A percentile compares a stretch with the other conserved stretches of the same genome.
These are phyloP conservation scores for Oedothorax gibbosus DNA, from an alignment of 1,140 invertebrate genomes.

Conservation along the genomic window DNA sequence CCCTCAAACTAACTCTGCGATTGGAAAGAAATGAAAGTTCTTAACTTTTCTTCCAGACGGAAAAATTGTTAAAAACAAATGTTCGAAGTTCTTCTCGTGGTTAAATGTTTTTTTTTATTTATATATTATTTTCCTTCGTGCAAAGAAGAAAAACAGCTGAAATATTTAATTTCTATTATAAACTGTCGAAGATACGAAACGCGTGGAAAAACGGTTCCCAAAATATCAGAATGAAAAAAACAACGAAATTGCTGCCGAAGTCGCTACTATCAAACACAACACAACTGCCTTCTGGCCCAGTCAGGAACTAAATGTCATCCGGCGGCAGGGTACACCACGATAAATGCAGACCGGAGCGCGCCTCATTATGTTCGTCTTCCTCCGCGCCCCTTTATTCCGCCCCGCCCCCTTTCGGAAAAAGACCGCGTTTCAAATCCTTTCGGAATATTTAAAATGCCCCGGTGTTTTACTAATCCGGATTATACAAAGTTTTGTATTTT, in stretches of 20 bases:
- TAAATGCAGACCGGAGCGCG: constrained; percentile 55
- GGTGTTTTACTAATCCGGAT: not conserved
- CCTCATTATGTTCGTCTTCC: constrained; percentile 50
- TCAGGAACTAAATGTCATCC: constrained; percentile 62
- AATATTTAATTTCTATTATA: constrained; percentile 48
- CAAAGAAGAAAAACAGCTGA: constrained; percentile 32
- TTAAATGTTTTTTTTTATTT: not conserved
- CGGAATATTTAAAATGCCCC: too few species aligned
- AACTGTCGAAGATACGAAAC: constrained; percentile 51
- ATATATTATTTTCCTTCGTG: constrained; percentile 2
- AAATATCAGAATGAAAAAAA: constrained; percentile 62
- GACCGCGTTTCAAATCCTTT: constrained; percentile 1
- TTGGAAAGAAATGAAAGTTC: constrained; percentile 41
- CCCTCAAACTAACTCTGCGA: constrained; percentile 31
- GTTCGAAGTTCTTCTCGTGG: constrained; percentile 21
- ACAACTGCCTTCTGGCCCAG: constrained; percentile 57
- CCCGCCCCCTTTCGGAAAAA: constrained; percentile 41
- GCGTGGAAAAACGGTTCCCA: constrained; percentile 42
- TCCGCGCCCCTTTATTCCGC: constrained; percentile 32
- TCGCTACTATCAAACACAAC: constrained; percentile 62
- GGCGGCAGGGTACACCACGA: constrained; percentile 39
- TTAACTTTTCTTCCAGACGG: constrained; percentile 26
- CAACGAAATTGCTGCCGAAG: constrained; percentile 62
- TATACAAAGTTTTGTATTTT: too few species aligned
- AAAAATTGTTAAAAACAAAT: not conserved